Evolutionary conservation across 2,888 invertebrate species (phyloP), one percentile per base, ranked within the genome.

Genomic region (Pheosia tremula): DNA sequence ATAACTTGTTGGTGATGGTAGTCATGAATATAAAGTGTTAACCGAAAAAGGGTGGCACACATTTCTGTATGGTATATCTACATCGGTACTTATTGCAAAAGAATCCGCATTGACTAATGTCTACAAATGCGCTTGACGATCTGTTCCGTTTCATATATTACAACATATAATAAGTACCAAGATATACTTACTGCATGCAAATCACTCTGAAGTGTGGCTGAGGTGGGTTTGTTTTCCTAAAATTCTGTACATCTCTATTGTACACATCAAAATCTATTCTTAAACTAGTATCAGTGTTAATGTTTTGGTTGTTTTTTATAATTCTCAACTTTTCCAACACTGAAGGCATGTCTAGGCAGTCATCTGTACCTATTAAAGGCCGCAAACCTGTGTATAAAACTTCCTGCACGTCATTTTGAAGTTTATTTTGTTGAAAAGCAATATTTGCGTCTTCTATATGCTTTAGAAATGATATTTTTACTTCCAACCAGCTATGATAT

Each of bases 191-290:
- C 94, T 87, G 79, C 2, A 89, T 57, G 68, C 94, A 90, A 47
- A 89, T 74, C 38, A 94, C 71, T 67, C 92, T 85, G 60, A 92
- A 94, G 70, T 92, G 88, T 6, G 94, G 92, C 59, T 76, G 82
- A 0, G 93, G 91, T 50, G 80, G 85, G 62, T 84, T 79, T 0
- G 83, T 80, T 71, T 94, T 94, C 61, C 77, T 88, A 63, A 91
- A 91, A 71, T 89, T 86, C 62, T 86, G 86, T 37, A 91, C 85
- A 77, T 92, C 84, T 66, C 89, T 89, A 58, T 89, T 87, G 64
- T 91, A 94, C 8, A 94, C 91, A 78, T 94, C 93, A 64, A 89
- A 94, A 75, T 88, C 78, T 52, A 94, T 73, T 11, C 57, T 71
- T 0, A 93, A 72, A 62, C 64, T 75, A 57, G 79, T 75, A 61